phyloP scores from a whole-genome alignment of 2,888 invertebrate species.

The Steinernema scapterisci region DNA sequence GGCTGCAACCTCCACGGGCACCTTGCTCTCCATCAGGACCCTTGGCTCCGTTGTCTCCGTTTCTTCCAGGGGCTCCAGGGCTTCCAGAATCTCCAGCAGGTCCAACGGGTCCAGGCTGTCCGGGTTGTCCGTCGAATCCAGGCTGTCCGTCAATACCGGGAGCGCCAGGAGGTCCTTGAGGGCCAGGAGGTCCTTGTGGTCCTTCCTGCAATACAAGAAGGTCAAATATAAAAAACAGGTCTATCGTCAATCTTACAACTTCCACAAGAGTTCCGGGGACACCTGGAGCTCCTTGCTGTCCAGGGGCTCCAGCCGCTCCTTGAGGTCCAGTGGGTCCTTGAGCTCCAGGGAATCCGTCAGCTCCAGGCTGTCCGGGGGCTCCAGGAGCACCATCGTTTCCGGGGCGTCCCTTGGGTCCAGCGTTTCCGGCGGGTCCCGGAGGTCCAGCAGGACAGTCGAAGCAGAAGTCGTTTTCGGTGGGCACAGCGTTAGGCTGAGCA shows the following conservation, averaged over 20 bases:
- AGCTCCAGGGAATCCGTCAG: constrained; percentile 48
- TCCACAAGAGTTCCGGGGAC: constrained; percentile 37
- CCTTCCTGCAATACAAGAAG: constrained; percentile 1
- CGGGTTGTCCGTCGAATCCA: not conserved
- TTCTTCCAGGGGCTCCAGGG: constrained; percentile 27
- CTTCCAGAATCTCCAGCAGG: constrained; percentile 32
- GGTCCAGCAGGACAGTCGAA: constrained; percentile 36
- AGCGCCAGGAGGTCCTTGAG: constrained; percentile 13
- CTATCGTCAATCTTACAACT: constrained; percentile 6
- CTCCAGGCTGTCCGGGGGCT: constrained; percentile 40
- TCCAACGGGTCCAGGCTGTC: constrained; percentile 31
- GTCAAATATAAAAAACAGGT: not conserved
- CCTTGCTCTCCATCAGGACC: constrained; percentile 13
- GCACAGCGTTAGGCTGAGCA: not conserved
- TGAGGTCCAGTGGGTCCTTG: constrained; percentile 49
- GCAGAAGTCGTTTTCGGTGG: constrained; percentile 27
- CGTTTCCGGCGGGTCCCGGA: constrained; percentile 26
- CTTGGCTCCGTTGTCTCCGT: not conserved
- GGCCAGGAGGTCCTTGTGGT: constrained; percentile 38
- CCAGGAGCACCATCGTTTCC: constrained; percentile 19
- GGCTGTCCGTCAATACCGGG: constrained; percentile 33
- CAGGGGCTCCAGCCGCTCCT: constrained; percentile 49
- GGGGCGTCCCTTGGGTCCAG: constrained; percentile 31
- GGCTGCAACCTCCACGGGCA: constrained; percentile 6
- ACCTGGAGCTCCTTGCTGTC: constrained; percentile 51